Evolutionary conservation across 2,888 invertebrate genomes (phyloP).

Genomic region (Endotricha flammealis): DNA sequence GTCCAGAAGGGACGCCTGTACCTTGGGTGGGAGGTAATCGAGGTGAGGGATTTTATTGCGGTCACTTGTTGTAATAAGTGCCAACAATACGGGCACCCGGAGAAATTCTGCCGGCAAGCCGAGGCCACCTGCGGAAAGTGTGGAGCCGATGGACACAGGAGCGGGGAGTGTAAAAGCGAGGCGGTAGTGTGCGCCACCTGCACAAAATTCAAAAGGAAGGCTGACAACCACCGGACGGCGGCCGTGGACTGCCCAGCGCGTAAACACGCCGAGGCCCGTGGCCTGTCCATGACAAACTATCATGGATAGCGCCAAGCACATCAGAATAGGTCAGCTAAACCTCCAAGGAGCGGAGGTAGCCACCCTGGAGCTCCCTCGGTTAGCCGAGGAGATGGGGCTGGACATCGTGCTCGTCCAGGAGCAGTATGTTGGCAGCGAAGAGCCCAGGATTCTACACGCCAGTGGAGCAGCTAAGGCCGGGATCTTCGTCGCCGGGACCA

Average conservation of each 20-base stretch:
- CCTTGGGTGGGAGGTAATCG: not conserved
- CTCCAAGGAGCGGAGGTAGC: no score
- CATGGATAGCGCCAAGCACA: no score
- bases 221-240: constrained; percentile 8
- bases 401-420: no score
- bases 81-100: constrained; percentile 21
- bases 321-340: no score
- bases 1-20: not conserved
- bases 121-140: constrained; percentile 11
- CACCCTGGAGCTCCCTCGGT: no score
- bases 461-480: no score
- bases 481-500: no score
- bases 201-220: constrained; percentile 4
- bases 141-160: constrained; percentile 11
- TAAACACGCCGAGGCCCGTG: no score
- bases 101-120: constrained; percentile 12
- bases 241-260: not conserved
- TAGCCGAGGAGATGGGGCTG: no score
- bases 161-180: not conserved
- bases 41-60: constrained; percentile 5
- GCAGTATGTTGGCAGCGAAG: no score
- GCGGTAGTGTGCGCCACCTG: constrained; percentile 15
- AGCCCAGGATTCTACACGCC: no score
- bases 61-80: constrained; percentile 20
- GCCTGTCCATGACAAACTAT: no score